These are phyloP conservation scores for Ligdia adustata DNA, from an alignment of 2,888 invertebrate genomes.

Conservation along the genomic window DNA sequence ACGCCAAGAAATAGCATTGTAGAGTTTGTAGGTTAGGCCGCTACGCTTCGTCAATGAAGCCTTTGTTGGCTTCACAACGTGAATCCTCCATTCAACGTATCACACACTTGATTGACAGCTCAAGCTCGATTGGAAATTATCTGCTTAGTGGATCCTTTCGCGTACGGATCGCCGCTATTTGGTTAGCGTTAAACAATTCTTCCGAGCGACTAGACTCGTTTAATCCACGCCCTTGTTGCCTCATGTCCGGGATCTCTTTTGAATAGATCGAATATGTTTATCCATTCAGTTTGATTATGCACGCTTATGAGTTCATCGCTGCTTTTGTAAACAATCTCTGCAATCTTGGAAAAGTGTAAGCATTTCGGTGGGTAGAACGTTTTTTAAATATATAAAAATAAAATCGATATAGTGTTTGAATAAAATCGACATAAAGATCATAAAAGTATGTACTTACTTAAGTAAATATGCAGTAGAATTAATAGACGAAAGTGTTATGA, in stretches of 20 bases:
- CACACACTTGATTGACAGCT: conserved; percentile 74
- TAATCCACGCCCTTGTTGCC: conserved; percentile 66
- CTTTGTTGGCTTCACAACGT: conserved; percentile 49
- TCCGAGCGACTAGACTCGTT: conserved; percentile 72
- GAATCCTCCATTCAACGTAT: conserved; percentile 54
- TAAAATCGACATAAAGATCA: too few relatives aligned
- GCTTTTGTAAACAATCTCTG: conserved; percentile 48
- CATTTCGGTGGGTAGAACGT: conserved; percentile 20
- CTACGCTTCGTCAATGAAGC: conserved; percentile 44
- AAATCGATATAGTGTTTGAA: too few relatives aligned
- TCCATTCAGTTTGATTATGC: conserved; percentile 73
- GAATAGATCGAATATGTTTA: conserved; percentile 64
- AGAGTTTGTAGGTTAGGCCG: conserved; percentile 36
- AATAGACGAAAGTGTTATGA: too few relatives aligned
- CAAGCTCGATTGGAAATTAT: conserved; percentile 74
- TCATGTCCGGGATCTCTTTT: conserved; percentile 58
- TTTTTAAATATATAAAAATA: too few relatives aligned
- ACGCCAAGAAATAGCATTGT: conserved; percentile 37
- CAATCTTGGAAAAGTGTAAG: conserved; percentile 29
- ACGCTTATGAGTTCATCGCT: conserved; percentile 64
- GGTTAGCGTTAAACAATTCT: conserved; percentile 82
- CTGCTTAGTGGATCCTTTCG: conserved; percentile 78
- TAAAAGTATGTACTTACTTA: too few relatives aligned
- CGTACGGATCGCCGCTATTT: conserved; percentile 72
- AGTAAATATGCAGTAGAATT: too few relatives aligned